A percentile compares a stretch with the other conserved stretches of the same genome.
These are phyloP conservation scores for Microctenopoma steveboyesi DNA, from an alignment of 2,797 vertebrate species.

Conservation along the genomic window DNA sequence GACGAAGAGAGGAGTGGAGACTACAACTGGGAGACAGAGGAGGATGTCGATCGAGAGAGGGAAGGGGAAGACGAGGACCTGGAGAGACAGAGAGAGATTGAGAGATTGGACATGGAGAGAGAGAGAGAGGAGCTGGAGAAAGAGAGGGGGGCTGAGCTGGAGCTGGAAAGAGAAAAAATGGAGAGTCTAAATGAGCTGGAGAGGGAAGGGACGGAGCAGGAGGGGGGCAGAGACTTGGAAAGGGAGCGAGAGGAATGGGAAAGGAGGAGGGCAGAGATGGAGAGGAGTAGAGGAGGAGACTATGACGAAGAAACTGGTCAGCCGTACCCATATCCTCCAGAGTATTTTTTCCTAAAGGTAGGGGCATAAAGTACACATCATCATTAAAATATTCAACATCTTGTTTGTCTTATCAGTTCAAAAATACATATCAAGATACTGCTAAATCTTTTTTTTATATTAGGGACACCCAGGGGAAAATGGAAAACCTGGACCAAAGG, in stretches of 20 bases:
- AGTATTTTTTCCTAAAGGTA: conserved; percentile 82
- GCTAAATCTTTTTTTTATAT: conserved; percentile 31
- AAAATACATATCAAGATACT: neutral
- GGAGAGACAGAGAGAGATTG: conserved; percentile 34
- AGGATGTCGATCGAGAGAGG: conserved; percentile 67
- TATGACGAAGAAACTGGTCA: conserved; percentile 66
- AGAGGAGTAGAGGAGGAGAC: conserved; percentile 46
- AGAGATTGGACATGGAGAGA: conserved; percentile 27
- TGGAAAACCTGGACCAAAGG: conserved; percentile 85
- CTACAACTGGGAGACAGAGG: conserved; percentile 62
- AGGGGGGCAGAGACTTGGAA: conserved; percentile 39
- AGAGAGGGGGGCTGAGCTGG: conserved; percentile 16
- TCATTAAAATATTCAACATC: neutral
- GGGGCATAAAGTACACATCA: neutral
- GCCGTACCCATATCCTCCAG: conserved; percentile 69
- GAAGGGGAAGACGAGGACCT: conserved; percentile 60
- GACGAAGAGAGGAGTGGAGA: conserved; percentile 73
- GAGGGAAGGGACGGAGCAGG: conserved; percentile 36
- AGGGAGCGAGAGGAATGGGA: conserved; percentile 58
- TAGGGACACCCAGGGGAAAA: conserved; percentile 85
- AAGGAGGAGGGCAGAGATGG: conserved; percentile 61
- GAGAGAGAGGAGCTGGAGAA: conserved; percentile 32
- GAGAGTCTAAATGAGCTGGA: neutral
- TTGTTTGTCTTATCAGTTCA: neutral
- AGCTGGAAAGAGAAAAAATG: conserved; percentile 26